phyloP scores from a whole-genome alignment of 2,113 vertebrate genomes.

The Pao palembangensis region DNA sequence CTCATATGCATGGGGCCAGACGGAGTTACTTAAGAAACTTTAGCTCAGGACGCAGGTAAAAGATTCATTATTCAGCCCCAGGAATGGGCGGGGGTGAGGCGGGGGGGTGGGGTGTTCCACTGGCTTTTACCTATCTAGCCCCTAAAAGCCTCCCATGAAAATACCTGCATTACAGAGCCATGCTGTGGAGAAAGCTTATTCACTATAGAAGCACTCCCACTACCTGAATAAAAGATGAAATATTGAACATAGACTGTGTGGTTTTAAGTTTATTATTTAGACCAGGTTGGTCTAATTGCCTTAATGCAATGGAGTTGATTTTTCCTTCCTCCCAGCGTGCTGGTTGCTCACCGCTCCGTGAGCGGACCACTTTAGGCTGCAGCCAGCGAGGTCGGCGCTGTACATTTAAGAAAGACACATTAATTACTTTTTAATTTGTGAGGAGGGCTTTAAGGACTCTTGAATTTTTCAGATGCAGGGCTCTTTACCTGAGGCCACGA shows the following conservation, averaged over 20 bases:
- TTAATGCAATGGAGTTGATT: conserved; percentile 70
- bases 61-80: conserved; percentile 73
- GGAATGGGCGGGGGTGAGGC: conserved; percentile 47
- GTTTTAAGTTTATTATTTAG: conserved; percentile 79
- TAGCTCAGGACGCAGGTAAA: conserved; percentile 63
- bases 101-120: conserved; percentile 11
- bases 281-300: conserved; percentile 73
- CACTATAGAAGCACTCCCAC: conserved; percentile 71
- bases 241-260: conserved; percentile 71
- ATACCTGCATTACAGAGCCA: conserved; percentile 72
- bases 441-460: conserved; percentile 52
- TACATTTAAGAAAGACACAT: conserved; percentile 63
- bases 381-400: conserved; percentile 30
- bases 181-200: conserved; percentile 54
- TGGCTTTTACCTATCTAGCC: conserved; percentile 71
- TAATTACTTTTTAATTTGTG: conserved; percentile 76
- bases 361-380: conserved; percentile 47
- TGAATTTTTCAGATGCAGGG: conserved; percentile 55
- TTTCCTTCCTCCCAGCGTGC: conserved; percentile 39
- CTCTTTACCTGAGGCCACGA: conserved; percentile 60
- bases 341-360: conserved; percentile 38
- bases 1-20: conserved; percentile 24
- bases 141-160: conserved; percentile 74
- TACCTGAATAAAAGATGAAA: conserved; percentile 79
- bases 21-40: conserved; percentile 55